A percentile compares a stretch with the other conserved stretches of the same genome.
Evolutionary conservation across 2,888 invertebrate genomes (phyloP).

Genomic region (Aspidiotus rigidus): DNA sequence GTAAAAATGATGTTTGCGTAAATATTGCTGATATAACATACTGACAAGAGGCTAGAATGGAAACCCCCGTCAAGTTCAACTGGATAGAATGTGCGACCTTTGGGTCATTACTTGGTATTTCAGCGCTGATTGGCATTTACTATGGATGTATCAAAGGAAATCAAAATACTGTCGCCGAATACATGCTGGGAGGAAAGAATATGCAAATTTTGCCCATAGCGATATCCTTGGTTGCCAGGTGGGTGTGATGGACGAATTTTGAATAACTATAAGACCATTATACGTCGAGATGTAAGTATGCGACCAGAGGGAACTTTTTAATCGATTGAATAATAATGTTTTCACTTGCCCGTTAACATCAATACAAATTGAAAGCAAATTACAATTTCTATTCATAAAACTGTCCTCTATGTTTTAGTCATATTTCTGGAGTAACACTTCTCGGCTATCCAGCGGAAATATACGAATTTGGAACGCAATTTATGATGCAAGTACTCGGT

Average conservation of each 20-base stretch:
- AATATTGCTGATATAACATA: too few relatives aligned
- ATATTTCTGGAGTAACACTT: constrained; percentile 64
- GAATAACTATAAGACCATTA: too few relatives aligned
- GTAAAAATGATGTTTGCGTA: too few relatives aligned
- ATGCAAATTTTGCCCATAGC: constrained; percentile 72
- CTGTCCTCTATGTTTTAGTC: constrained; percentile 46
- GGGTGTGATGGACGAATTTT: constrained; percentile 38
- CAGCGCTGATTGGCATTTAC: constrained; percentile 34
- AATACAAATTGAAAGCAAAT: background rate
- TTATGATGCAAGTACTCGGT: constrained; percentile 5
- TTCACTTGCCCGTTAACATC: too few relatives aligned
- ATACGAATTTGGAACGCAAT: constrained; percentile 55
- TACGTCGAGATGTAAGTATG: too few relatives aligned
- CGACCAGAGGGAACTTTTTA: too few relatives aligned
- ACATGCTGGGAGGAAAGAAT: constrained; percentile 63
- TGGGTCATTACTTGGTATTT: constrained; percentile 30
- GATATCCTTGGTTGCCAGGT: constrained; percentile 69
- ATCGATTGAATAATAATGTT: too few relatives aligned
- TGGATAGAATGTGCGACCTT: constrained; percentile 33
- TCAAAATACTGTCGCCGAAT: constrained; percentile 60
- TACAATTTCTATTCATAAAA: background rate
- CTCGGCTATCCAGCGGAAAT: constrained; percentile 66
- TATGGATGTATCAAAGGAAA: constrained; percentile 42
- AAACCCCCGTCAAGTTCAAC: background rate
- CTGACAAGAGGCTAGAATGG: too few relatives aligned